Evolutionary conservation across 92 coral and sea anemone species (phyloP), one percentile per base, ranked within the genome.

Genomic region (Blastomussa wellsi): DNA sequence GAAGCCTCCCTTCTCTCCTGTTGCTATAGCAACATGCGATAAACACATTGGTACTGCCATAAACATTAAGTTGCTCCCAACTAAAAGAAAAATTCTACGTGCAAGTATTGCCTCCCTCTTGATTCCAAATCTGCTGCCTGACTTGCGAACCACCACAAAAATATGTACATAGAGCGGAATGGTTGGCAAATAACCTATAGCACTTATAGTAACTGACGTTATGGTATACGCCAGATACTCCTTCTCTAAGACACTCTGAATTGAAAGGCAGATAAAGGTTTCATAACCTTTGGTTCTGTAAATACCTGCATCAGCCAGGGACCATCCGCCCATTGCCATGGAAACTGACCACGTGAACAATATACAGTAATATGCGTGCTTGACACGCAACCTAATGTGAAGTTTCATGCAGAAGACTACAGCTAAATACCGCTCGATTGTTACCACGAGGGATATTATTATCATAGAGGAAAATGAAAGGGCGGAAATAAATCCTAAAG

Each of bases 121-220:
- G 26, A 71, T 38, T 11, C 76, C 76, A 35, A 71, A 35, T 19
- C 22, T 24, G 41, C 49, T 71, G 36, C 76, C 47, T 24, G 76
- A 71, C n/a, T 71, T 71, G 37, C 76, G 76, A 19, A 39, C 76
- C n/a, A 71, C 76, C 41, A 71, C 13, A 37, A 71, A 71, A 14
- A 71, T 71, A 37, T 71, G 76, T 6, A 71, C 20, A 31, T 71
- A 71, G 14, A 62, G 68, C 68, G 68, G 68, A 62, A 62, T 62
- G 68, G 68, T 62, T 9, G 68, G 68, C 28, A 62, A 62, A 62
- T 62, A 62, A 26, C 68, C 32, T 28, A 62, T 26, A 0, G 68
- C 68, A 62, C 32, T n/a, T 24, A 60, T 60, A 24, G 11, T n/a
- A 8, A 60, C 14, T 24, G 66, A 24, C 1, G 66, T 60, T 24